Percentiles rank a stretch among this genome's conserved stretches.
Evolutionary conservation across 2,113 vertebrate genomes (phyloP).

Genomic region (Morone chrysops): DNA sequence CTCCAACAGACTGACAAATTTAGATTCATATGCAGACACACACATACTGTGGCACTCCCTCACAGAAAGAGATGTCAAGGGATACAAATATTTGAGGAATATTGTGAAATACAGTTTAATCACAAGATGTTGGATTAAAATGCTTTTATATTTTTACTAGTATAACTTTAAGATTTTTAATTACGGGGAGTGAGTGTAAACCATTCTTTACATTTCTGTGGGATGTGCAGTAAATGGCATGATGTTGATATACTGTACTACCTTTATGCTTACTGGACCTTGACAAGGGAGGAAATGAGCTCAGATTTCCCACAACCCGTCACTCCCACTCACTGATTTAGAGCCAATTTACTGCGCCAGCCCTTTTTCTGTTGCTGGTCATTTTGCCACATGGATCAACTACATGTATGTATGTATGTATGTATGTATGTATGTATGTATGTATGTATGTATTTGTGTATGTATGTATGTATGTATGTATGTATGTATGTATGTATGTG

Average conservation of each 20-base stretch:
- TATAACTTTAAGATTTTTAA: not conserved
- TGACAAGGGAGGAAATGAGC: slow-evolving; percentile 65
- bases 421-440: slow-evolving; percentile 14
- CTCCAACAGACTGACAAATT: slow-evolving; percentile 57
- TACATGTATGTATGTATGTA: slow-evolving; percentile 6
- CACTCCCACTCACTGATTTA: slow-evolving; percentile 65
- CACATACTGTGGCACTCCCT: slow-evolving; percentile 6
- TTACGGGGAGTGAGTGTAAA: slow-evolving; percentile 19
- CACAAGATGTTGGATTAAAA: not conserved
- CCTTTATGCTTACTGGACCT: slow-evolving; percentile 59
- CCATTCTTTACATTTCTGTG: slow-evolving; percentile 38
- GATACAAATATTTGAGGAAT: slow-evolving; percentile 13
- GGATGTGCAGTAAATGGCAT: slow-evolving; percentile 45
- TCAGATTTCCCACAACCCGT: slow-evolving; percentile 66
- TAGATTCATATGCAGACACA: slow-evolving; percentile 49
- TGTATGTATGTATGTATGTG: slow-evolving; percentile 3
- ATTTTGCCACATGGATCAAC: slow-evolving; percentile 42
- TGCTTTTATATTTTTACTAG: not conserved
- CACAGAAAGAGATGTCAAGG: slow-evolving; percentile 15
- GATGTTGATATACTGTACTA: slow-evolving; percentile 43
- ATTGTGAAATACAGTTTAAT: not conserved
- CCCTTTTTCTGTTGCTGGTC: slow-evolving; percentile 61
- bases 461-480: not conserved
- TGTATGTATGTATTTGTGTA: slow-evolving; percentile 14
- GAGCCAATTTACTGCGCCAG: slow-evolving; percentile 54